These are phyloP conservation scores for Spizaetus ornatus DNA, from an alignment of 2,113 vertebrate species.

Conservation along the genomic window DNA sequence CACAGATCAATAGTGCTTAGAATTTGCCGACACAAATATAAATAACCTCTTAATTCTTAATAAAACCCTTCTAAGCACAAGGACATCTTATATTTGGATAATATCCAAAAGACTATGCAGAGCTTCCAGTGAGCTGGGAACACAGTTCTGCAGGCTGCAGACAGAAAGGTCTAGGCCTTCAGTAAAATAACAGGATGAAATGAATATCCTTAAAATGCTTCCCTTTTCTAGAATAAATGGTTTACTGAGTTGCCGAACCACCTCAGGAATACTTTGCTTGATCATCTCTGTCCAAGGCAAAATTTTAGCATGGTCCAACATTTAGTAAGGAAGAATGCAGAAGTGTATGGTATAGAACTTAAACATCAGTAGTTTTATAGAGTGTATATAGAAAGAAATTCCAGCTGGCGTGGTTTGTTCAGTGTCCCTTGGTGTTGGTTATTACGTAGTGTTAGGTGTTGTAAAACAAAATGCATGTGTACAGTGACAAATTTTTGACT, in stretches of 20 bases:
- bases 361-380: neutral
- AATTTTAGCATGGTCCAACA: neutral
- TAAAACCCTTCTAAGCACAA: slow-evolving; percentile 40
- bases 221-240: neutral
- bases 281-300: neutral
- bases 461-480: neutral
- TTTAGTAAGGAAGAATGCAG: neutral
- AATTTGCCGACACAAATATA: slow-evolving; percentile 52
- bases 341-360: neutral
- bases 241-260: neutral
- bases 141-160: neutral
- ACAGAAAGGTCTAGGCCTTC: neutral
- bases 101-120: neutral
- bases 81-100: slow-evolving; percentile 14
- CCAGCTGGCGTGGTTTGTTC: neutral
- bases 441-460: neutral
- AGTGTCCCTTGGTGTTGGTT: neutral
- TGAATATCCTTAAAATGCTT: neutral
- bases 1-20: slow-evolving; percentile 58
- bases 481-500: neutral
- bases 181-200: neutral
- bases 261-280: neutral
- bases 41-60: slow-evolving; percentile 53
- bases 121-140: neutral
- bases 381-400: neutral